Percentiles rank a stretch among this genome's conserved stretches.
These are phyloP conservation scores for Spizella passerina DNA, from an alignment of 2,797 vertebrate genomes.

Conservation along the genomic window DNA sequence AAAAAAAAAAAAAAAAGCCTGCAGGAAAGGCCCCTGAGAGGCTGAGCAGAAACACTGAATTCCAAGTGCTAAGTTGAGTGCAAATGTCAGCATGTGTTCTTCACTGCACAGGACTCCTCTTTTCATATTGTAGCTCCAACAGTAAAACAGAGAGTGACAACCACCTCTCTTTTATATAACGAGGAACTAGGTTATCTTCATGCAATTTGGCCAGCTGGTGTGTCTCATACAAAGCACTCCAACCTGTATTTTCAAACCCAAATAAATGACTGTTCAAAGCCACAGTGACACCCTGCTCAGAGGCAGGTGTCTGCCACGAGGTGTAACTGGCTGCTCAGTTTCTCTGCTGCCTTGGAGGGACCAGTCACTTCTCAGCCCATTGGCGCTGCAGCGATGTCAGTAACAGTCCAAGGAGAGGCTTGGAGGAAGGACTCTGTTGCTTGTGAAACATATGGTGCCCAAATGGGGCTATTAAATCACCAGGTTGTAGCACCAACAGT, in stretches of 20 bases:
- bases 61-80: neutral
- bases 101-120: neutral
- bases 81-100: neutral
- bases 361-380: neutral
- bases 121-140: neutral
- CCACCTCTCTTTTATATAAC: neutral
- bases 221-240: neutral
- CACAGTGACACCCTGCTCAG: neutral
- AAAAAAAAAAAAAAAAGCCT: neutral
- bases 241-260: neutral
- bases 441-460: neutral
- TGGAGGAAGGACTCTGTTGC: neutral
- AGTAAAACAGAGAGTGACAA: neutral
- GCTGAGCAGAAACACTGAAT: neutral
- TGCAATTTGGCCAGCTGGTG: neutral
- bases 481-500: neutral
- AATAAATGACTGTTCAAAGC: neutral
- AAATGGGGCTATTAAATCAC: neutral
- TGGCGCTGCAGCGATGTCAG: rapidly evolving
- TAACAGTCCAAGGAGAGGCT: neutral
- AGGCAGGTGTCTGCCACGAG: neutral
- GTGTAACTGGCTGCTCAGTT: neutral
- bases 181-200: neutral
- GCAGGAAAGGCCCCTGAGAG: neutral
- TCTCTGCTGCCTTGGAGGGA: neutral